A percentile compares a stretch with the other conserved stretches of the same genome.
Conservation (phyloP, 2,888 invertebrate genomes). For the Ornithoptera priamus region DNA sequence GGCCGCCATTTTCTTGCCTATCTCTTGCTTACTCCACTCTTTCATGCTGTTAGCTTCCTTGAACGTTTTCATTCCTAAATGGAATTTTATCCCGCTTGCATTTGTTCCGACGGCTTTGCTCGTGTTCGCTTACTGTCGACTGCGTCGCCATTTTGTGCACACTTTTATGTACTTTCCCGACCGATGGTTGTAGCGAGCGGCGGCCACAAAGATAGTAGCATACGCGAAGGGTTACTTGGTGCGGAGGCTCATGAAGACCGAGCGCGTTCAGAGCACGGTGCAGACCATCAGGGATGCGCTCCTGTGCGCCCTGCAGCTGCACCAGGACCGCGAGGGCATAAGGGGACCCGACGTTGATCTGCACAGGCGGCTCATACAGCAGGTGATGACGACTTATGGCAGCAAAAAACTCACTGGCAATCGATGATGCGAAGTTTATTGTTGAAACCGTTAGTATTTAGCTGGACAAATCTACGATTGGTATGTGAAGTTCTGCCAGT, state of each 20-base stretch:
- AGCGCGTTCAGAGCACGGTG: constrained; percentile 88
- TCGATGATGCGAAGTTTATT: not conserved
- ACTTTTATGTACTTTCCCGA: constrained; percentile 53
- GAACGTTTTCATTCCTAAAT: not conserved
- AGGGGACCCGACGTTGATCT: constrained; percentile 84
- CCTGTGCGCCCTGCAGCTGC: constrained; percentile 87
- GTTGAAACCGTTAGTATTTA: not conserved
- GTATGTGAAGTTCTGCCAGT: not conserved
- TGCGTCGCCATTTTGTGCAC: constrained; percentile 32
- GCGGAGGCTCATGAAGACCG: constrained; percentile 89
- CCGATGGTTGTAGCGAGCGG: constrained; percentile 59
- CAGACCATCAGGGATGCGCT: constrained; percentile 89
- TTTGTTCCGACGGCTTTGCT: not conserved
- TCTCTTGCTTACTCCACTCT: not conserved
- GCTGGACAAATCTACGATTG: not conserved
- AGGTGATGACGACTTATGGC: constrained; percentile 71
- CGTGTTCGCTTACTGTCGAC: constrained; percentile 8
- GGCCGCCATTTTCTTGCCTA: not conserved
- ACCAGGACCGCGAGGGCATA: constrained; percentile 81
- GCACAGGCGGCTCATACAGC: constrained; percentile 86
- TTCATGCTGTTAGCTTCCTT: not conserved
- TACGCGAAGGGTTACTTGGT: constrained; percentile 88
- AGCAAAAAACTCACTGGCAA: not conserved
- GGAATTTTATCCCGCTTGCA: not conserved
- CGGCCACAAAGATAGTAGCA: constrained; percentile 85